phyloP scores from a whole-genome alignment of 53 echinoderm and acorn worm genomes.

The Hippasteria phrygiana region DNA sequence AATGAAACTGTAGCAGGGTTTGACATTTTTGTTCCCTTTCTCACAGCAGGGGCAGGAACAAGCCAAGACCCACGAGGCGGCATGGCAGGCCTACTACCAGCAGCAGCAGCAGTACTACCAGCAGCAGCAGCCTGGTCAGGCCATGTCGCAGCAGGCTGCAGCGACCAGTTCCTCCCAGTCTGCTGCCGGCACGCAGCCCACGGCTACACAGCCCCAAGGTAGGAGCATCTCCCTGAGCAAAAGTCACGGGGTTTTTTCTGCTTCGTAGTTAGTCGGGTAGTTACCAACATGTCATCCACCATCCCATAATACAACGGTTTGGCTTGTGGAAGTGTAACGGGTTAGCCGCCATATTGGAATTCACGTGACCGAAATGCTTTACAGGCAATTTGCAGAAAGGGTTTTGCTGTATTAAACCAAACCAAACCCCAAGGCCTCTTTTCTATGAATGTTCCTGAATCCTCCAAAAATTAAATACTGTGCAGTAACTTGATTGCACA shows the following conservation, averaged over 20 bases:
- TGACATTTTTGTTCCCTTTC: neutral
- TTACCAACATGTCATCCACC: neutral
- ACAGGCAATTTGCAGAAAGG: too few species aligned
- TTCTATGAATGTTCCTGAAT: too few species aligned
- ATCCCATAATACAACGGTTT: neutral
- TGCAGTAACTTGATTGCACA: too few species aligned
- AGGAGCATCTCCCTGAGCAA: neutral
- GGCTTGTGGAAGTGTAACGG: neutral
- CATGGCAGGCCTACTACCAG: slow-evolving; percentile 51
- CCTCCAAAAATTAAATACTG: too few species aligned
- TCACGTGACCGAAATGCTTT: neutral
- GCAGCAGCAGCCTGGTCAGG: slow-evolving; percentile 68
- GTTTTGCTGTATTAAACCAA: too few species aligned
- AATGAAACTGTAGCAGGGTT: neutral
- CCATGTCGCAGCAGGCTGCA: slow-evolving; percentile 34
- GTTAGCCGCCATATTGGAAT: neutral
- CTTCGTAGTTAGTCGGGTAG: neutral
- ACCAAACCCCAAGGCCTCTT: too few species aligned
- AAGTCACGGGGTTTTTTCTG: neutral
- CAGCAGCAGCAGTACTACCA: slow-evolving; percentile 79
- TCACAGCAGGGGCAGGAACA: slow-evolving; percentile 38
- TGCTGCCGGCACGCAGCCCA: slow-evolving; percentile 56
- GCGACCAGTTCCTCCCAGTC: slow-evolving; percentile 51
- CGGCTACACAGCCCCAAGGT: slow-evolving; percentile 54
- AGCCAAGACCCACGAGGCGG: slow-evolving; percentile 39